Base-by-base conservation (phyloP, 2,113 vertebrate genomes). In the Plecturocebus donacophilus region DNA sequence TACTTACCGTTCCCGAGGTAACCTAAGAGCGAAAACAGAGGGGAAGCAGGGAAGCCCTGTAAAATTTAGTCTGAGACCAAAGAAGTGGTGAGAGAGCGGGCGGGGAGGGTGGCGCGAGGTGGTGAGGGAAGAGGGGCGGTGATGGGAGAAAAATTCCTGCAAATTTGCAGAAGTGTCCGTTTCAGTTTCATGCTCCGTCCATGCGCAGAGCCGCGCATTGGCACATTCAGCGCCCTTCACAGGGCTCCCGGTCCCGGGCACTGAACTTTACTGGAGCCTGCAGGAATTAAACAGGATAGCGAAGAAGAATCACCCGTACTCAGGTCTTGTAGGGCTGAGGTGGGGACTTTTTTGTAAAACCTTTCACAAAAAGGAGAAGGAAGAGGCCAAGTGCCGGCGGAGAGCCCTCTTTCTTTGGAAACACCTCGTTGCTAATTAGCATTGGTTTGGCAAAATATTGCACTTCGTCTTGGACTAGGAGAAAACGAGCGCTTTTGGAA, bases 401-500 rank as follows among this genome's bases (percentile, higher is more conserved):
- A 17, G 8, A 54, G 30, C 8, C 54, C n/a, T 21, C 13, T 85
- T 81, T 42, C 20, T 81, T 45, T 42, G 42, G 47, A 68, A 96
- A 80, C 54, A 68, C 52, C 91, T 93, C 6, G 0, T 49, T 90
- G 61, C 49, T 94, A 81, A 82, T 85, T 66, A 80, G 89, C 73
- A 25, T 42, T 47, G 12, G 11, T 79, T 86, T 87, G 70, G 75
- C 73, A 95, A 94, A 91, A 89, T 35, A 83, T 3, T 75, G 52
- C 83, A 21, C 61, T 88, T 71, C 38, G 45, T 75, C 14, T 80
- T 35, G 45, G 20, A 42, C 54, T 70, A 9, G 40, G 40, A 81
- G 76, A 79, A 91, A 96, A 88, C 2, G 61, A 85, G 64, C 25
- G 32, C 82, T 68, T 93, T 71, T 71, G 49, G 5, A 90, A 75